Base-by-base conservation (phyloP, 1,140 invertebrate species). In the Cydia splendana region DNA sequence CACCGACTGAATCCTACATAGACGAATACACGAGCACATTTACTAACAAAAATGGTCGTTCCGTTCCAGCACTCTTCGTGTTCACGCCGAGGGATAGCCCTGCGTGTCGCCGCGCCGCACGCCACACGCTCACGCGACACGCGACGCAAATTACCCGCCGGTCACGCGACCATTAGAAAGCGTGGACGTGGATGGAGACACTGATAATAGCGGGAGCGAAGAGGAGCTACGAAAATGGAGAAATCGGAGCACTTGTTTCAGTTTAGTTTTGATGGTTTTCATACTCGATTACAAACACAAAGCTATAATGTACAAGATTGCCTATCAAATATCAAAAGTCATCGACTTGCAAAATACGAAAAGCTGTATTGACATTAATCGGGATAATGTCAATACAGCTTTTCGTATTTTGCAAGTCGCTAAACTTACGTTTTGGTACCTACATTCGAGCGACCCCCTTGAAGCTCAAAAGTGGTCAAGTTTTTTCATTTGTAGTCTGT, bases 151-250 rank as follows among this genome's bases (percentile, higher is more conserved):
- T 62, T 62, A 62, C 57, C 57, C 20, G 57, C 18, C 20, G 20
- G 57, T 62, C 57, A 62, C 57, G 57, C 57, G 9, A 62, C 57
- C 57, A 62, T 62, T 62, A 62, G 57, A 62, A 62, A 62, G 57
- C 57, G 20, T 62, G 57, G 57, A 62, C 20, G 20, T 62, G 18
- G 15, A 57, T 57, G 53, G 57, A 24, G 57, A 20, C 57, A 62
- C 57, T 62, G 57, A 62, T 62, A 62, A 62, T 12, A 62, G 57
- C 57, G 57, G 57, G 53, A 15, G n/a, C 15, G n/a, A n/a, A n/a
- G 57, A 24, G 18, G 57, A 62, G 57, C 20, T 62, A 62, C 57
- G 20, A 62, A 24, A 62, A 62, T 62, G 9, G 20, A 12, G 2
- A 62, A 24, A 20, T 24, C 9, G n/a, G n/a, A 2, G 2, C n/a